Evolutionary conservation across 2,797 vertebrate genomes (phyloP), one percentile per base, ranked within the genome.

Genomic region (Megaceryle alcyon): DNA sequence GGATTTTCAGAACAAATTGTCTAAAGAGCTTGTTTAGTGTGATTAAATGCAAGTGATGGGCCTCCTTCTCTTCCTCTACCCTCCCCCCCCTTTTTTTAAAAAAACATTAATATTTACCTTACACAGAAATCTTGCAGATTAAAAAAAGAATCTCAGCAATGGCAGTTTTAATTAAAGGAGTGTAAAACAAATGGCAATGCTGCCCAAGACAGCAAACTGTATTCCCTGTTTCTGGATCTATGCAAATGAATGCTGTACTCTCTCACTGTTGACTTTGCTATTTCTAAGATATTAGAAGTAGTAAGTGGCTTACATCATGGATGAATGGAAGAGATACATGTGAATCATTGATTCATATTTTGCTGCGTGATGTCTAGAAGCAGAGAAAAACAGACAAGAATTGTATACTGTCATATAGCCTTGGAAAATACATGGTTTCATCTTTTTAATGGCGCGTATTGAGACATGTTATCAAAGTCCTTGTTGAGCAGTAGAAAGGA

Each of bases 1-100:
- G 92, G 96, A 96, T 97, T 97, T 98, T 98, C 97, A 96, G 97
- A 98, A 97, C 97, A 98, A 98, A 98, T 98, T 98, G 96, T 98
- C 97, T 98, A 93, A 98, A 98, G 97, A 96, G 94, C 97, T 98
- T 98, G 97, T 98, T 98, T 96, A 96, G 95, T 56, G 83, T 98
- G 97, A 98, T 98, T 98, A 98, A 98, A 98, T 96, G 82, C 80
- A 96, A 97, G 83, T 93, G 95, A 86, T 82, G 86, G 79, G 85
- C 41, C 64, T 77, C 54, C 69, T 44, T 84, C 41, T 51, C 75
- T 53, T 35, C 43, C 39, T 25, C 49, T 16, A 49, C 14, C 11
- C 17, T 7, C 3, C 3, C 8, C 7, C 11, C 7, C 10, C 7
- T 19, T 14, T 23, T 33, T 22, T 29, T 18, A 29, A 28, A 83